A percentile compares a stretch with the other conserved stretches of the same genome.
Evolutionary conservation across 2,113 vertebrate species (phyloP).

Genomic region (Heteronetta atricapilla): DNA sequence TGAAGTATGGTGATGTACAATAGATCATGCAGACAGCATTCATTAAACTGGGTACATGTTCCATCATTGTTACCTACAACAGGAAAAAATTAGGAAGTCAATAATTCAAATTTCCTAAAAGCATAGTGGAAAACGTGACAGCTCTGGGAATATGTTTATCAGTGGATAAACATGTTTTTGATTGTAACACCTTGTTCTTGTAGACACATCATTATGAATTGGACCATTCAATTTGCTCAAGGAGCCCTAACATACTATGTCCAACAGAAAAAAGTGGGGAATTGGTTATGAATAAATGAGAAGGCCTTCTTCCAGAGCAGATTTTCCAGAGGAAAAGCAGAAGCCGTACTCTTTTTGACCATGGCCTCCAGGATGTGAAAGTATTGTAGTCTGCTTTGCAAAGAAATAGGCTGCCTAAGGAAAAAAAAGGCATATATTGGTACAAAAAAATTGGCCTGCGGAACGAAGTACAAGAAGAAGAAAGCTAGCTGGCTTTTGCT

Average conservation of each 20-base stretch:
- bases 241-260: background rate
- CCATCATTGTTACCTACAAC: slow-evolving; percentile 68
- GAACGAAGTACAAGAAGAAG: background rate
- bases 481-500: background rate
- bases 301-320: background rate
- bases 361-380: background rate
- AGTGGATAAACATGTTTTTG: background rate
- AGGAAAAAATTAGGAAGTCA: background rate
- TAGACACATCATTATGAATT: background rate
- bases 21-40: slow-evolving; percentile 80
- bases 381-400: background rate
- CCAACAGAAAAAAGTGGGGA: background rate
- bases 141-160: background rate
- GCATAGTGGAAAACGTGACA: background rate
- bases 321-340: background rate
- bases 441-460: background rate
- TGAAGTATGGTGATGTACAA: slow-evolving; percentile 79
- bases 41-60: slow-evolving; percentile 81
- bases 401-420: background rate
- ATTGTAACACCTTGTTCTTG: background rate
- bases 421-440: background rate
- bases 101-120: background rate
- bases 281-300: background rate
- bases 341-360: background rate
- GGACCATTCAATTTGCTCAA: background rate